Conservation (phyloP, 2,888 invertebrate genomes). For the Sarcophaga variegata region DNA sequence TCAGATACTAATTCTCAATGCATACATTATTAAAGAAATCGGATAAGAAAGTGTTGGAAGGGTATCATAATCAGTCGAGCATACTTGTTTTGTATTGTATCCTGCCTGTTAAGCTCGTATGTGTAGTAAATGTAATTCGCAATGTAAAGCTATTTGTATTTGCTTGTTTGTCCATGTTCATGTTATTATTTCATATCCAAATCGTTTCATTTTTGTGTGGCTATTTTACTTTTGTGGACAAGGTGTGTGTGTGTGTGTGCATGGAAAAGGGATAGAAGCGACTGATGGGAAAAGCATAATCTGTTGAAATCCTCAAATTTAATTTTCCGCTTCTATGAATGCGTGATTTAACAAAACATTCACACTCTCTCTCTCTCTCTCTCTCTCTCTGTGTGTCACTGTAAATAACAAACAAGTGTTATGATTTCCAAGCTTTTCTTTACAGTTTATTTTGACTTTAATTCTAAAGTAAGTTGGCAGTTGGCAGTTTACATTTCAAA, state of each 20-base stretch:
- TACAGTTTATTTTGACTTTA: neutral
- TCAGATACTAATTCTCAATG: too few species aligned
- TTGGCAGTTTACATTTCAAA: neutral
- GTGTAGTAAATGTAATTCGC: constrained; percentile 47
- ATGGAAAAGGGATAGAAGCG: neutral
- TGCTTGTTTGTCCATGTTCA: constrained; percentile 50
- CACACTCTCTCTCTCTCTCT: too few species aligned
- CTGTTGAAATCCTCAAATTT: constrained; percentile 81
- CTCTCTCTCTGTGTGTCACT: neutral
- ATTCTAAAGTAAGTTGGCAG: neutral
- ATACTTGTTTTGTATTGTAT: neutral
- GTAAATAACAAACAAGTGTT: constrained; percentile 64
- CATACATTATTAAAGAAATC: too few species aligned
- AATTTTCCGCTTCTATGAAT: constrained; percentile 82
- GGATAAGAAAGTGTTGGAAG: too few species aligned
- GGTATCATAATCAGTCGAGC: neutral
- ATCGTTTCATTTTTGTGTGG: constrained; percentile 22
- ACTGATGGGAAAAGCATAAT: constrained; percentile 77
- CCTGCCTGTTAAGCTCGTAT: neutral
- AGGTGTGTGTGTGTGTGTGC: constrained; percentile 19
- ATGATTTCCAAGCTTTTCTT: constrained; percentile 58
- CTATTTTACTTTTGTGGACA: constrained; percentile 38
- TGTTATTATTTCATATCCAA: constrained; percentile 15
- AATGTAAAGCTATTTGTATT: constrained; percentile 58
- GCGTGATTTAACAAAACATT: constrained; percentile 65